These are phyloP conservation scores for Drosophila tsacasi DNA, from an alignment of 1,140 invertebrate species.

Conservation along the genomic window DNA sequence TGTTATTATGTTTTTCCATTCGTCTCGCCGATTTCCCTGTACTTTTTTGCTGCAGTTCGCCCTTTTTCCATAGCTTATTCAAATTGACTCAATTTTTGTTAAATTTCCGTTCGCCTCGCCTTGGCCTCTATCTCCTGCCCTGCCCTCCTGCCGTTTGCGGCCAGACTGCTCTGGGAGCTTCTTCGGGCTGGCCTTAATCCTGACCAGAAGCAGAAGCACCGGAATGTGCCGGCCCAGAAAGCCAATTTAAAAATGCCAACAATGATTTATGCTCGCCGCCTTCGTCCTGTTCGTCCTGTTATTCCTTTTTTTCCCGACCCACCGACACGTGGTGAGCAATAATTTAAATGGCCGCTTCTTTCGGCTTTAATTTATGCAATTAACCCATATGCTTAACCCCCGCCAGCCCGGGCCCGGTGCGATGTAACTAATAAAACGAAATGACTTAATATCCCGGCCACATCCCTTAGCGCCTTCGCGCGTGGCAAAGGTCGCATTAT, in stretches of 20 bases:
- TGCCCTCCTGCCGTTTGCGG: constrained; percentile 43
- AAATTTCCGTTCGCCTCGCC: constrained; percentile 69
- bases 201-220: constrained; percentile 30
- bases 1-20: constrained; percentile 43
- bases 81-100: constrained; percentile 83
- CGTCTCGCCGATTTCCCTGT: constrained; percentile 12
- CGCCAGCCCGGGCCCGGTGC: constrained; percentile 28
- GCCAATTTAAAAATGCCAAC: constrained; percentile 83
- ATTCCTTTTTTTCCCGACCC: background rate
- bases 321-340: constrained; percentile 22
- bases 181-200: constrained; percentile 62
- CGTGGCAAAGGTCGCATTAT: constrained; percentile 75
- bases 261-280: constrained; percentile 72
- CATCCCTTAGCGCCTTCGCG: constrained; percentile 33
- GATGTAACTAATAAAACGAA: constrained; percentile 75
- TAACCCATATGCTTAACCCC: constrained; percentile 76
- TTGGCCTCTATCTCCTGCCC: constrained; percentile 28
- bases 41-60: constrained; percentile 15
- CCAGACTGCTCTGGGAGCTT: constrained; percentile 10
- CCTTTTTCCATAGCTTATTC: constrained; percentile 63
- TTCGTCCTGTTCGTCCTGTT: constrained; percentile 10
- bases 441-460: constrained; percentile 72
- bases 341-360: constrained; percentile 59
- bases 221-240: constrained; percentile 75
- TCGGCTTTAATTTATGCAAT: constrained; percentile 79